phyloP scores from a whole-genome alignment of 2,888 invertebrate genomes.

The Tridacna crocea region DNA sequence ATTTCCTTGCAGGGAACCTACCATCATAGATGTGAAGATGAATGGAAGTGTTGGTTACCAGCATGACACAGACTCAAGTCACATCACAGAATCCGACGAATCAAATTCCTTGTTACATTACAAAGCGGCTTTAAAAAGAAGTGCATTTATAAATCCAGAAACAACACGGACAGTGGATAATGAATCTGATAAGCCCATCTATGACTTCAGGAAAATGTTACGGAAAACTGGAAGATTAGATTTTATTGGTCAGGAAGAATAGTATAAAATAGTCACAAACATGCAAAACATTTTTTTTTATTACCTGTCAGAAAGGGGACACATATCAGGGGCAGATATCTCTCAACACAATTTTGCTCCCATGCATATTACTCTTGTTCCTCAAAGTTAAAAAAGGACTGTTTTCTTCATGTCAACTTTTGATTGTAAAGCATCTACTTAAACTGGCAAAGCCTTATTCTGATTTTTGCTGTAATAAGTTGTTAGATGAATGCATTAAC shows the following conservation, averaged over 20 bases:
- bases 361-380: background rate
- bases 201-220: constrained; percentile 55
- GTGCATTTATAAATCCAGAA: constrained; percentile 61
- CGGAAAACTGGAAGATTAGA: constrained; percentile 57
- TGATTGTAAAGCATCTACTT: too few relatives aligned
- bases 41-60: constrained; percentile 35
- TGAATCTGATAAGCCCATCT: constrained; percentile 53
- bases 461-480: too few relatives aligned
- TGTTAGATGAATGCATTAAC: too few relatives aligned
- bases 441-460: too few relatives aligned
- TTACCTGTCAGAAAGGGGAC: background rate
- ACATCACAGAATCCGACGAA: constrained; percentile 11
- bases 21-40: constrained; percentile 41
- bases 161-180: constrained; percentile 38
- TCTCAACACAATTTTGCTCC: background rate
- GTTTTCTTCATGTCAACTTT: too few relatives aligned
- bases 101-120: constrained; percentile 54
- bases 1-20: constrained; percentile 50
- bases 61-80: constrained; percentile 36
- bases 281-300: background rate
- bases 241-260: constrained; percentile 34
- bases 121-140: constrained; percentile 64
- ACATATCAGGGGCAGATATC: background rate
- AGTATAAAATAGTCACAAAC: background rate
- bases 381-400: background rate